These are phyloP conservation scores for Orientallactaga bullata DNA, from an alignment of 2,113 vertebrate species.

Conservation along the genomic window DNA sequence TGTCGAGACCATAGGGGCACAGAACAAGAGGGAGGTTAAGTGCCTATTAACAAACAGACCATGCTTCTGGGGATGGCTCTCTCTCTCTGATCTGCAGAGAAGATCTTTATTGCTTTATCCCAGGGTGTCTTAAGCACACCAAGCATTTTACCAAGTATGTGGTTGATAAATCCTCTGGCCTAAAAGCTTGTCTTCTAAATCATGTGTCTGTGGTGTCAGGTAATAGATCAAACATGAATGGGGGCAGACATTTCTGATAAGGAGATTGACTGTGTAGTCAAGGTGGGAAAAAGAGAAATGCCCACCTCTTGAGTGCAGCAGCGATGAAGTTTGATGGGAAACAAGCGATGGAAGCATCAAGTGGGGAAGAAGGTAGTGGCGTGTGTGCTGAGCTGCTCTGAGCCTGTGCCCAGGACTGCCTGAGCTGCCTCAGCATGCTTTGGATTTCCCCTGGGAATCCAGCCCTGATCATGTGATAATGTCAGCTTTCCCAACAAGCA, in stretches of 20 bases:
- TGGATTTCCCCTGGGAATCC: background rate
- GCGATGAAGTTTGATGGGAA: background rate
- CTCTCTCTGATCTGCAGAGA: background rate
- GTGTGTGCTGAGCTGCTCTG: background rate
- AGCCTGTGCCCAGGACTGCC: conserved; percentile 28
- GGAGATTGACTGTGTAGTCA: conserved; percentile 18
- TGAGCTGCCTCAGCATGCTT: conserved; percentile 48
- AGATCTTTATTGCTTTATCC: conserved; percentile 35
- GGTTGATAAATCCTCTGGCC: conserved; percentile 18
- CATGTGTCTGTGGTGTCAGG: conserved; percentile 26
- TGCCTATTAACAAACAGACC: background rate
- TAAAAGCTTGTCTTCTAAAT: conserved; percentile 38
- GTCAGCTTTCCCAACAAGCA: background rate
- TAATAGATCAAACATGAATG: conserved; percentile 24
- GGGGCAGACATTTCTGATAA: conserved; percentile 45
- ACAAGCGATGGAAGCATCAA: background rate
- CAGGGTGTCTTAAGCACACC: conserved; percentile 13
- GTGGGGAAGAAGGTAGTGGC: background rate
- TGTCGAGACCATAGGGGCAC: background rate
- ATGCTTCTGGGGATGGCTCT: background rate
- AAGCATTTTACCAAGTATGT: background rate
- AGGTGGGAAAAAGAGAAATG: background rate
- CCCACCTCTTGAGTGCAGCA: background rate
- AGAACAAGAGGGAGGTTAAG: background rate
- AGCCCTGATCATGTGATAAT: background rate